These are phyloP conservation scores for Acholoe squamosa DNA, from an alignment of 2,888 invertebrate genomes.

Conservation along the genomic window DNA sequence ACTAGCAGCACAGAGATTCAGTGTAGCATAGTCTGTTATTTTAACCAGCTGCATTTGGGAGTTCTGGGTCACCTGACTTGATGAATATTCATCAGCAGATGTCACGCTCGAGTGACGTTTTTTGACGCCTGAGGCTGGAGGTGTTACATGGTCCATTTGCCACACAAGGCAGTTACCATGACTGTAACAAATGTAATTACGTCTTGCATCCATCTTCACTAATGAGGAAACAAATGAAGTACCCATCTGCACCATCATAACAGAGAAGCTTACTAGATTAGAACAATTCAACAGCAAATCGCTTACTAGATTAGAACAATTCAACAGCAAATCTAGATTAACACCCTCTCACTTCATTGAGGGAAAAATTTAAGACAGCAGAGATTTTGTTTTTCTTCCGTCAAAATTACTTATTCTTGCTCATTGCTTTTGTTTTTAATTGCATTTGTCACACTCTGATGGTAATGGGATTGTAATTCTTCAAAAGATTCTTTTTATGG, in stretches of 20 bases:
- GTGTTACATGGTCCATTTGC: not conserved
- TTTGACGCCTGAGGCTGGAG: not conserved
- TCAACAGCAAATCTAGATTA: too few relatives aligned
- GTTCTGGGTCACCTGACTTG: not conserved
- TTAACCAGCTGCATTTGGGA: not conserved
- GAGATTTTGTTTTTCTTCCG: too few relatives aligned
- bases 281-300: not conserved
- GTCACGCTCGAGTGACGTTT: not conserved
- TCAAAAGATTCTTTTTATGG: not conserved
- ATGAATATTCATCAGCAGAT: conserved; percentile 28
- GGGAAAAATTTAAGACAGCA: too few relatives aligned
- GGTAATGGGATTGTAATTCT: not conserved
- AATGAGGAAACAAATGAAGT: too few relatives aligned
- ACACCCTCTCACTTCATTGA: too few relatives aligned
- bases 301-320: too few relatives aligned
- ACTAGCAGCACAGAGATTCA: not conserved
- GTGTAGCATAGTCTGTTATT: not conserved
- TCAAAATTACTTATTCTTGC: not conserved
- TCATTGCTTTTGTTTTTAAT: not conserved
- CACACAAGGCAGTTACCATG: not conserved
- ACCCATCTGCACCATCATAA: too few relatives aligned
- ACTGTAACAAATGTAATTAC: not conserved
- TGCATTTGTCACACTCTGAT: not conserved
- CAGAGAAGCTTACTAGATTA: not conserved
- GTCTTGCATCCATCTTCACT: not conserved